phyloP scores from a whole-genome alignment of 2,888 invertebrate species.

The Dendrolimus pini region DNA sequence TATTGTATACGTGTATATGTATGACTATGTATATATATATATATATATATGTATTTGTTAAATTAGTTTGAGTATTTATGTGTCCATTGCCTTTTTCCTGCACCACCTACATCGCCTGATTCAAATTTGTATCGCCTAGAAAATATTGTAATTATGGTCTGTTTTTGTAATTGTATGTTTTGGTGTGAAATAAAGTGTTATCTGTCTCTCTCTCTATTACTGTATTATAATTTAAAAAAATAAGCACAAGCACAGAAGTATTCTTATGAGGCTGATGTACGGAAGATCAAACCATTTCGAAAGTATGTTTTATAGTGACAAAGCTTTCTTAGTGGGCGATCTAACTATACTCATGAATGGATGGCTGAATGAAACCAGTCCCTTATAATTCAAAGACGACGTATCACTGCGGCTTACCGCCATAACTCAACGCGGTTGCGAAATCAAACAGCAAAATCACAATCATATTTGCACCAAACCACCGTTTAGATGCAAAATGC shows the following conservation, averaged over 20 bases:
- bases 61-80: too few species aligned
- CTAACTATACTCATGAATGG: conserved; percentile 20
- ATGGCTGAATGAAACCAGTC: conserved; percentile 46
- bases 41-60: too few species aligned
- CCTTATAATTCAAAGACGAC: conserved; percentile 43
- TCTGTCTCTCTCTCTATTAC: too few species aligned
- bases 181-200: too few species aligned
- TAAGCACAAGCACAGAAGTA: neutral
- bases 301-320: neutral
- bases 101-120: too few species aligned
- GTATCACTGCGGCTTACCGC: conserved; percentile 47
- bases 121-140: too few species aligned
- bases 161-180: too few species aligned
- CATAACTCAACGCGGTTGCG: conserved; percentile 35
- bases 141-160: too few species aligned
- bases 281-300: neutral
- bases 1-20: too few species aligned
- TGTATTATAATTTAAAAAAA: too few species aligned
- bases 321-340: neutral
- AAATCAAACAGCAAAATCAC: neutral
- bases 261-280: neutral
- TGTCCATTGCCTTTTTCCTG: too few species aligned
- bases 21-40: too few species aligned
- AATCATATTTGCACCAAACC: neutral
- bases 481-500: neutral